These are phyloP conservation scores for Hyperoplus immaculatus DNA, from an alignment of 2,797 vertebrate species.

Conservation along the genomic window DNA sequence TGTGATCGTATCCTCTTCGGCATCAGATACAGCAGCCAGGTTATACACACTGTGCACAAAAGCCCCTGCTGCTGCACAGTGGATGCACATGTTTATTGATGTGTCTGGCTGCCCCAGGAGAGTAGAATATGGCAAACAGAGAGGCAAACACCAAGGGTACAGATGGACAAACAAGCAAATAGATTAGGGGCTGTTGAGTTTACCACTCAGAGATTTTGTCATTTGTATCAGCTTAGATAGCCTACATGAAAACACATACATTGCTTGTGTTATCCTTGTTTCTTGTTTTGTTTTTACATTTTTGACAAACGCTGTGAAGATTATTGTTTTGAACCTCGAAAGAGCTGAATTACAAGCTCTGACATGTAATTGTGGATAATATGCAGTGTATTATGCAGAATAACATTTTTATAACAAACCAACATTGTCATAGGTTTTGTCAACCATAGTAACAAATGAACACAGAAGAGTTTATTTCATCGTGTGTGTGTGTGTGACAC, in stretches of 20 bases:
- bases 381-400: not conserved
- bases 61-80: constrained; percentile 49
- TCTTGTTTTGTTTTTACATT: not conserved
- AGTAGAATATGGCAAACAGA: constrained; percentile 42
- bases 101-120: constrained; percentile 57
- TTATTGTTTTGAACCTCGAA: not conserved
- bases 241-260: constrained; percentile 2
- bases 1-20: constrained; percentile 33
- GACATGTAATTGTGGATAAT: not conserved
- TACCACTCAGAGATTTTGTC: not conserved
- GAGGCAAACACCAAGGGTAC: constrained; percentile 50
- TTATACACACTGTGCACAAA: constrained; percentile 56
- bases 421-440: not conserved
- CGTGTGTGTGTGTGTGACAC: not conserved
- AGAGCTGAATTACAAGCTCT: not conserved
- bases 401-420: not conserved
- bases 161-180: constrained; percentile 64
- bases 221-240: not conserved
- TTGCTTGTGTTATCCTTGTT: not conserved
- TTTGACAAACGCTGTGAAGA: not conserved
- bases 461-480: not conserved
- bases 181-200: constrained; percentile 36
- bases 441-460: not conserved
- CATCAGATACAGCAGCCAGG: constrained; percentile 52
- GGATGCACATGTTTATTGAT: constrained; percentile 67